Evolutionary conservation across 1,140 invertebrate genomes (phyloP), one percentile per base, ranked within the genome.

Genomic region (Camponotus floridanus): DNA sequence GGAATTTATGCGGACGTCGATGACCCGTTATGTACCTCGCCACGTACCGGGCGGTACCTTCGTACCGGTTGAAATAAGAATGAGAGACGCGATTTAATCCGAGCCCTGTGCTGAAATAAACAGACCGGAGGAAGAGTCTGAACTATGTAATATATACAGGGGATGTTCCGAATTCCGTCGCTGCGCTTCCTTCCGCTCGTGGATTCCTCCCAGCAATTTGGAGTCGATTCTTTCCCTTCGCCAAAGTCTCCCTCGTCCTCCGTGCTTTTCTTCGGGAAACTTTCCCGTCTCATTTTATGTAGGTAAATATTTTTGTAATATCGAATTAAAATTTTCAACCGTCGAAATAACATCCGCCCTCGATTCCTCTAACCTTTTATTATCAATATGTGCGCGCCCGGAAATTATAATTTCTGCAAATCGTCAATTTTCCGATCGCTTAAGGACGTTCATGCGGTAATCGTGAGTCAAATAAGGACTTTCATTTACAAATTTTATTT

Each of bases 191-290:
- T 59, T 39, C 51, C 26, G 51, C 45, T 8, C 21, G 45, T 26
- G 26, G 15, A 71, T 71, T 71, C 57, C 67, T 61, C 61, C 68
- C 68, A 48, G 68, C 42, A 74, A 83, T 83, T 83, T 83, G 26
- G 39, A 83, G 39, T 48, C 68, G 55, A 48, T 57, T 15, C 48
- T n/a, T 4, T 26, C 26, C 26, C 26, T 26, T 26, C 26, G 26
- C 26, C 26, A 26, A 26, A 26, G 26, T 26, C 26, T 26, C 59
- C 33, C 5, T 6, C 3, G 4, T 36, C 26, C 45, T 67, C 51
- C 39, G 76, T 79, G 26, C 42, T 36, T 51, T 67, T 79, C 15
- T 36, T 64, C n/a, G 6, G 26, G 21, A 31, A 79, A 76, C n/a
- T 76, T 36, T 51, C 61, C 18, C 15, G 3, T 18, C 18, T 33